Evolutionary conservation across 2,113 vertebrate species (phyloP).

Genomic region (Channa maculata): DNA sequence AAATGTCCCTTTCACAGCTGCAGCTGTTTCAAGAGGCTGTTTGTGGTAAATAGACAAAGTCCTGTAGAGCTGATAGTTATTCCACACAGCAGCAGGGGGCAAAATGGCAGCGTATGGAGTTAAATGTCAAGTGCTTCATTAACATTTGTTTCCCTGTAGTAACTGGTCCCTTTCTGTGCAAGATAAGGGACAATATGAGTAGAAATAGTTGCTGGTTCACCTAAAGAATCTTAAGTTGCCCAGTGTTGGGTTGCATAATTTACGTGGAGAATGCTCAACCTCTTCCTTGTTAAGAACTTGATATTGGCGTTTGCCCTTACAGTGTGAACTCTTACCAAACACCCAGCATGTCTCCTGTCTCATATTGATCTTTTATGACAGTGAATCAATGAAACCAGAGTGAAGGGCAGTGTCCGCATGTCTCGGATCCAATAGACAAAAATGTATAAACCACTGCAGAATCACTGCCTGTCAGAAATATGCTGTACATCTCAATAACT

Average conservation of each 20-base stretch:
- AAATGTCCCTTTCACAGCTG: too few relatives aligned
- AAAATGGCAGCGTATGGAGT: slow-evolving; percentile 65
- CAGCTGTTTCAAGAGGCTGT: too few relatives aligned
- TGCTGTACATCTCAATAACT: too few relatives aligned
- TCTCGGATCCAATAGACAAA: too few relatives aligned
- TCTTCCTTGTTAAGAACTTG: not conserved
- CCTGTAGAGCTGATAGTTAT: slow-evolving; percentile 50
- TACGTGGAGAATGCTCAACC: not conserved
- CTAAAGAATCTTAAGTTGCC: slow-evolving; percentile 6
- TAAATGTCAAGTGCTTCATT: slow-evolving; percentile 85
- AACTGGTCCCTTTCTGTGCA: slow-evolving; percentile 52
- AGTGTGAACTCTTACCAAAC: not conserved
- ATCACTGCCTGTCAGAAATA: too few relatives aligned
- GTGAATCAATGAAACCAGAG: not conserved
- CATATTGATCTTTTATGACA: slow-evolving; percentile 17
- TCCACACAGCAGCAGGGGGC: slow-evolving; percentile 69
- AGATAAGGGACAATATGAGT: slow-evolving; percentile 9
- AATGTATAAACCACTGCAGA: too few relatives aligned
- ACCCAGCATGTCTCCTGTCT: slow-evolving; percentile 10
- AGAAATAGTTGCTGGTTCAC: slow-evolving; percentile 25
- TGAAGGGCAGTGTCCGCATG: not conserved
- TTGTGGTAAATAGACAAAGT: not conserved
- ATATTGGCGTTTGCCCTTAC: not conserved
- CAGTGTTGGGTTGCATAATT: slow-evolving; percentile 2
- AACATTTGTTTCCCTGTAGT: slow-evolving; percentile 74